Conservation (phyloP, 2,888 invertebrate species). For the Platycheirus albimanus region DNA sequence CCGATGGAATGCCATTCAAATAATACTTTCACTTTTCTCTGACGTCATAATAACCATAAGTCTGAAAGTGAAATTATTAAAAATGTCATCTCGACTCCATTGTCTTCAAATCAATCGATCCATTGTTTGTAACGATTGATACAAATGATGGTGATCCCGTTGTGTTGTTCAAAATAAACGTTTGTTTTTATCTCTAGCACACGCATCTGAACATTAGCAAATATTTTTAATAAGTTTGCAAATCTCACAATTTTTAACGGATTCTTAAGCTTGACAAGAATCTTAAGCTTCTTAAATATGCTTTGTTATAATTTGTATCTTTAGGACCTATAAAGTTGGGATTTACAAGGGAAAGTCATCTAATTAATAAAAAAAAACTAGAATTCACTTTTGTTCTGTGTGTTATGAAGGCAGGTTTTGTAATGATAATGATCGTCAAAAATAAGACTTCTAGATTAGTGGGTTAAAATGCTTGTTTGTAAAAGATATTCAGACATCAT, state of each 20-base stretch:
- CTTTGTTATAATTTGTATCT: not conserved
- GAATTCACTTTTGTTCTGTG: not conserved
- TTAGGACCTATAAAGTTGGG: not conserved
- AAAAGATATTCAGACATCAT: not conserved
- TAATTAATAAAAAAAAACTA: not conserved
- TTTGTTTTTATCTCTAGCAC: not conserved
- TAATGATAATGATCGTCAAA: not conserved
- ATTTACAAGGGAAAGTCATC: not conserved
- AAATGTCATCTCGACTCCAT: not conserved
- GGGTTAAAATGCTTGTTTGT: not conserved
- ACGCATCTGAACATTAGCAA: not conserved
- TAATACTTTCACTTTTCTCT: constrained; percentile 12
- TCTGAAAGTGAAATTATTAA: not conserved
- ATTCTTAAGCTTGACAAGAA: not conserved
- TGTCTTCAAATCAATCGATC: not conserved
- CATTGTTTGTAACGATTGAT: not conserved
- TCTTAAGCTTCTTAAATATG: not conserved
- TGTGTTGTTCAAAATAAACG: not conserved
- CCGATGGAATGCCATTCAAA: not conserved
- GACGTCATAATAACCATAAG: not conserved
- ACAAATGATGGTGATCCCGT: not conserved
- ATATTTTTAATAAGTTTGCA: not conserved
- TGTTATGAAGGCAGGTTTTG: not conserved
- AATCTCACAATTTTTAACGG: not conserved
- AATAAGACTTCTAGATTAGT: not conserved